Base-by-base conservation (phyloP, 1,140 invertebrate genomes). In the Cyrtorhinus lividipennis region DNA sequence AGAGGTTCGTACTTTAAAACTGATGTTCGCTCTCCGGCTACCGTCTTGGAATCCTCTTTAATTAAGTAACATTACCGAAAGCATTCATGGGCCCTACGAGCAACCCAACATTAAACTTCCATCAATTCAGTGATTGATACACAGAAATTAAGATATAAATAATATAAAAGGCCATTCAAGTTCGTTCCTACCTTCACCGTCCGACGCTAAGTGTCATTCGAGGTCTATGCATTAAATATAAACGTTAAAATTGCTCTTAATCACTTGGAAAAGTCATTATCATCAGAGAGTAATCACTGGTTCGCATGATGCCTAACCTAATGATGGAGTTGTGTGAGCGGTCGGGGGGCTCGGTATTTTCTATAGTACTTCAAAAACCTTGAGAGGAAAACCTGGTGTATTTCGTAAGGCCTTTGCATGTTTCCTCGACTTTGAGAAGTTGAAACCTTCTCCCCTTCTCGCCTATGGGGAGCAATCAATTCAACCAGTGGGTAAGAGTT, bases 211-310 rank as follows among this genome's bases (percentile, higher is more conserved):
- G 30, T 38, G 30, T 38, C 30, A 38, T 56, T 56, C 18, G 5
- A 5, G 20, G 15, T 56, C 22, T 23, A 23, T n/a, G 48, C 15
- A 56, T n/a, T n/a, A 56, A 56, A 18, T 23, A n/a, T n/a, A 10
- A n/a, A n/a, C 48, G 15, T 18, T 56, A 56, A 56, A 56, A 56
- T 56, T 56, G 48, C 48, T 56, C 48, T 56, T 56, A 56, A 56
- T 56, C 48, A 56, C 48, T 56, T n/a, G 22, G 20, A 56, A 56
- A 56, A 23, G 48, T 56, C 48, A 56, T 56, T 56, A 56, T 56
- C 48, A 56, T 56, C 48, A 56, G 48, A 18, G 22, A 56, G 48
- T 56, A 56, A 56, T 56, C 48, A 56, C 48, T 56, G 48, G 48
- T 56, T 56, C 48, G 48, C 48, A 56, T 56, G 48, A 18, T 8